These are phyloP conservation scores for Equus quagga DNA, from an alignment of 2,113 vertebrate species.

Conservation along the genomic window DNA sequence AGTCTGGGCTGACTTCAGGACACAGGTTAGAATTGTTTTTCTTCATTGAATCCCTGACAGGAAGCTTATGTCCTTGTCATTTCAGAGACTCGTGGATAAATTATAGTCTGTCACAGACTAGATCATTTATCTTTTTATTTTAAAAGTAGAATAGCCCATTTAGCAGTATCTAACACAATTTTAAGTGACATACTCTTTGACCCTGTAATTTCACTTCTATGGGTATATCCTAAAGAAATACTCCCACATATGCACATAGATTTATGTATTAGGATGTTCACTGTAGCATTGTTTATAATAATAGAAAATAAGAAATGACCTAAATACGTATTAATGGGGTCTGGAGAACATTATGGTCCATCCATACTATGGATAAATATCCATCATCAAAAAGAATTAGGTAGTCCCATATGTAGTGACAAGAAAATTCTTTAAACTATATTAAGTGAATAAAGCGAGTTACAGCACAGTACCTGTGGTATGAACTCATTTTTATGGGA, in stretches of 20 bases:
- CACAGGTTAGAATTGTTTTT: background rate
- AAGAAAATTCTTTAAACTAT: constrained; percentile 7
- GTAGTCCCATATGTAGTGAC: background rate
- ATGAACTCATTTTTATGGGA: constrained; percentile 30
- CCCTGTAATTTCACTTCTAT: constrained; percentile 4
- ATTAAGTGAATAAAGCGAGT: constrained; percentile 42
- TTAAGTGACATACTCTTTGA: background rate
- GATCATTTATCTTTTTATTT: background rate
- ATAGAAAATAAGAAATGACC: background rate
- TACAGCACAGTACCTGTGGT: background rate
- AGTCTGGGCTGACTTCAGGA: background rate
- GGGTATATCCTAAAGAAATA: background rate
- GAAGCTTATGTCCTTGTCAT: background rate
- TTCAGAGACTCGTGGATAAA: background rate
- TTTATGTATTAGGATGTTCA: background rate
- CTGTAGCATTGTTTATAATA: background rate
- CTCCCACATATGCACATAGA: background rate
- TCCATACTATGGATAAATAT: background rate
- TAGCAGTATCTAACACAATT: background rate
- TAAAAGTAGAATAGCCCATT: background rate
- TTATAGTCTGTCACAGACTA: background rate
- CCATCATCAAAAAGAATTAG: background rate
- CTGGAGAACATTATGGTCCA: background rate
- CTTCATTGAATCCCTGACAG: background rate
- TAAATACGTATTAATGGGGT: background rate